Base-by-base conservation (phyloP, 2,888 invertebrate species). In the Seira ritae region DNA sequence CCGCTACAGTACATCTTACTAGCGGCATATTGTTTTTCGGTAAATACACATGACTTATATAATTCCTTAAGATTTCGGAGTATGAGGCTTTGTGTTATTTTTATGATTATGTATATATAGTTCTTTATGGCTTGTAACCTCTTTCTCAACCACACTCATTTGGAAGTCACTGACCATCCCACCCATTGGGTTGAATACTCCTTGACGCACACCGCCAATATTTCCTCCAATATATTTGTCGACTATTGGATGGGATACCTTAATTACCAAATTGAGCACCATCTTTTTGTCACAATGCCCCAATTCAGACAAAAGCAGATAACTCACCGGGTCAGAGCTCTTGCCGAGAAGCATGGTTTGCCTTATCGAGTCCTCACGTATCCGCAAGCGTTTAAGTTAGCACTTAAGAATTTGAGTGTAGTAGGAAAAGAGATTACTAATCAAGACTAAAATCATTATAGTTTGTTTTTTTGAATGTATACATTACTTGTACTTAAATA, bases 181-280 rank as follows among this genome's bases (percentile, higher is more conserved):
- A 76, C 68, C 6, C 76, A 76, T 20, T 76, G 76, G 76, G 55
- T 76, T 0, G 76, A 76, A 24, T 76, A 76, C 20, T 46, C 68
- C 15, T 20, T 76, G 17, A 23, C 50, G 1, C 76, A 76, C 50
- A 76, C 76, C 0, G 76, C 68, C 2, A 69, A 69, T 31, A 42
- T 69, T 17, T 17, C 17, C 3, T 20, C 69, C 1, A 24, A 23
- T 15, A 69, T 69, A 17, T 42, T 37, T 12, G 19, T 19, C 6
- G 69, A 69, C 19, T 69, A 42, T 15, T 69, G 42, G 42, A 68
- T 68, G 68, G 70, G 46, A 0, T 70, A 46, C 46, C 15, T 70
- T 4, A 70, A 70, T 22, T 70, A 70, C 19, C 70, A 87, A 60
- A 86, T 87, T 66, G 82, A 83, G 20, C 82, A 83, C 20, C 82